Percentiles rank a stretch among this genome's conserved stretches.
Conservation (phyloP, 1,140 invertebrate genomes). For the Probaryconus sp. region DNA sequence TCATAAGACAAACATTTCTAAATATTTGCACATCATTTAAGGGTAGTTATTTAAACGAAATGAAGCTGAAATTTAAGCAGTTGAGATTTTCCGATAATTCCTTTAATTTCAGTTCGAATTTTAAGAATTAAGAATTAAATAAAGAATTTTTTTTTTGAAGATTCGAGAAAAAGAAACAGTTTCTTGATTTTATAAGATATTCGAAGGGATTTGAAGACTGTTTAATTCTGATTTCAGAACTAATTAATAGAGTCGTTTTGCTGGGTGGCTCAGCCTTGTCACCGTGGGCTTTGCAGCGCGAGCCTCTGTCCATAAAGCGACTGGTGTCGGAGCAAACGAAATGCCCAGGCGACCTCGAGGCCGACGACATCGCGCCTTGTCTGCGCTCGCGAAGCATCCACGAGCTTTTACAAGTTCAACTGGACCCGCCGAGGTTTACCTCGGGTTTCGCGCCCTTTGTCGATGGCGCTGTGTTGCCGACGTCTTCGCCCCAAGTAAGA, state of each 20-base stretch:
- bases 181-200: no score
- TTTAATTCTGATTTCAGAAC: slow-evolving; percentile 79
- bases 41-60: no score
- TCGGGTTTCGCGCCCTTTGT: slow-evolving; percentile 93
- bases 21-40: no score
- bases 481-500: slow-evolving; percentile 65
- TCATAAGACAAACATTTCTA: no score
- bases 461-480: slow-evolving; percentile 87
- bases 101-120: no score
- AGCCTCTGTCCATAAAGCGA: slow-evolving; percentile 89
- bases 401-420: slow-evolving; percentile 84
- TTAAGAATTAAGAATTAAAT: no score
- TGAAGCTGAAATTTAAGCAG: no score
- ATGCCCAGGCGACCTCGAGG: slow-evolving; percentile 86
- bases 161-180: no score
- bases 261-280: slow-evolving; percentile 96
- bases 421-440: slow-evolving; percentile 89
- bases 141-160: no score
- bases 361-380: slow-evolving; percentile 91
- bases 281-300: slow-evolving; percentile 94
- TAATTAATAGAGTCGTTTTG: slow-evolving; percentile 93
- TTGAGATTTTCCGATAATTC: no score
- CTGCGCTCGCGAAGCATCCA: slow-evolving; percentile 85
- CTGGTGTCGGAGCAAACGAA: slow-evolving; percentile 87
- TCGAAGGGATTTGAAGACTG: no score